Base-by-base conservation (phyloP, 2,888 invertebrate species). In the Aelia acuminata region DNA sequence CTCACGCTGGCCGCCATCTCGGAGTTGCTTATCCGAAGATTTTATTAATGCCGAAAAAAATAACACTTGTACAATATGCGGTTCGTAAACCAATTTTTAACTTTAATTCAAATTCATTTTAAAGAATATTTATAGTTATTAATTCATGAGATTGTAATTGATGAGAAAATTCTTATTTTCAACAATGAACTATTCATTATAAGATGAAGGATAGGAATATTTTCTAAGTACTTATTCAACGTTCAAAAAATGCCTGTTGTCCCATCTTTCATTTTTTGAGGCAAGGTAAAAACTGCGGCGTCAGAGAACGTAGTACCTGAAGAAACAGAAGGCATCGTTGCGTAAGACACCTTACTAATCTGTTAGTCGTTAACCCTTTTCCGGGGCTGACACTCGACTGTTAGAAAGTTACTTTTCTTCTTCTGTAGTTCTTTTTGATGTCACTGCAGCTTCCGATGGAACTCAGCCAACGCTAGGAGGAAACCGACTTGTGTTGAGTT, bases 281-380 rank as follows among this genome's bases (percentile, higher is more conserved):
- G 31, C 35, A 31, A 31, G 3, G 20, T 3, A 70, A 63, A 70
- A 70, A 70, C 63, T 35, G 63, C 63, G 18, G 31, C 31, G 63
- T 70, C 63, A 70, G 63, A 1, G 18, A 70, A 70, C 63, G 18
- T 35, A 35, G 31, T 35, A 35, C 8, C 7, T 35, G 63, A 70
- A 70, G 63, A 70, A 70, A 70, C 63, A 70, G 57, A 57, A 57
- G 35, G 18, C 3, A n/a, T n/a, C n/a, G 63, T 70, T 70, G 63
- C 63, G 63, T 35, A 70, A 70, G 63, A 7, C 1, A n/a, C 5
- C 7, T 35, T 35, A 70, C 63, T 70, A 70, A 70, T 70, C 63
- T 35, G 63, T 70, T 70, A 35, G 63, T 70, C 63, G 63, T 70
- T 70, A 70, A 70, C 63, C 63, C 63, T 70, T 35, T 35, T 70